A percentile compares a stretch with the other conserved stretches of the same genome.
These are phyloP conservation scores for Tachycineta bicolor DNA, from an alignment of 2,113 vertebrate species.

Conservation along the genomic window DNA sequence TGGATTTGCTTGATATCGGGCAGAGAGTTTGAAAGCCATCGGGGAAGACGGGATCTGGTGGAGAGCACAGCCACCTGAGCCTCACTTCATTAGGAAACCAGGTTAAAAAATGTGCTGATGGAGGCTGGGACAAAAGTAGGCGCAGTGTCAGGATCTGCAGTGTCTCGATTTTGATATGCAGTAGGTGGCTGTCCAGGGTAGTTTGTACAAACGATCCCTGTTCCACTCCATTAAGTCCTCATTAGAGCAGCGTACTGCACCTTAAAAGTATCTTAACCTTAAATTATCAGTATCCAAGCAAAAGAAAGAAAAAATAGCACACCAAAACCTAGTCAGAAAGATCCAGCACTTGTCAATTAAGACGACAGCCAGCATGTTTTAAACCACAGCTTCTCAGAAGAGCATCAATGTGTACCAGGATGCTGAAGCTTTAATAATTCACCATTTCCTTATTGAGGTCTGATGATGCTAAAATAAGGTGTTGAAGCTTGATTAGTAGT, in stretches of 20 bases:
- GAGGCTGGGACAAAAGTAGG: slow-evolving; percentile 45
- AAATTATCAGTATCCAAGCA: slow-evolving; percentile 25
- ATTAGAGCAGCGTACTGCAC: slow-evolving; percentile 24
- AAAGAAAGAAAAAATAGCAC: slow-evolving; percentile 39
- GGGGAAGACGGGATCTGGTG: not conserved
- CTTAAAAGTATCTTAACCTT: slow-evolving; percentile 51
- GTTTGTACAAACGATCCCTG: slow-evolving; percentile 20
- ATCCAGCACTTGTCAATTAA: not conserved
- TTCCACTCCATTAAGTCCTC: slow-evolving; percentile 42
- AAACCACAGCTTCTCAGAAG: slow-evolving; percentile 36
- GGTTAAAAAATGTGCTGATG: slow-evolving; percentile 52
- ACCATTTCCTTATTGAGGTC: slow-evolving; percentile 81
- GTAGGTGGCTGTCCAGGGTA: not conserved
- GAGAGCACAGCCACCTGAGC: not conserved
- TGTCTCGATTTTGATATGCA: slow-evolving; percentile 26
- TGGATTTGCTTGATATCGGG: not conserved
- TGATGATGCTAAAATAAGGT: slow-evolving; percentile 78
- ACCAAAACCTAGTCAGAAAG: not conserved
- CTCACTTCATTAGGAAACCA: not conserved
- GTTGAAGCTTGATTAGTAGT: slow-evolving; percentile 90
- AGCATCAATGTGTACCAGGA: slow-evolving; percentile 57
- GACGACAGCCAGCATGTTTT: not conserved
- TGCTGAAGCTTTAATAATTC: slow-evolving; percentile 82
- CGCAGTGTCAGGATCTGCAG: not conserved
- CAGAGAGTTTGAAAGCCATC: not conserved